phyloP scores from a whole-genome alignment of 2,113 vertebrate genomes.

The Aramus guarauna region DNA sequence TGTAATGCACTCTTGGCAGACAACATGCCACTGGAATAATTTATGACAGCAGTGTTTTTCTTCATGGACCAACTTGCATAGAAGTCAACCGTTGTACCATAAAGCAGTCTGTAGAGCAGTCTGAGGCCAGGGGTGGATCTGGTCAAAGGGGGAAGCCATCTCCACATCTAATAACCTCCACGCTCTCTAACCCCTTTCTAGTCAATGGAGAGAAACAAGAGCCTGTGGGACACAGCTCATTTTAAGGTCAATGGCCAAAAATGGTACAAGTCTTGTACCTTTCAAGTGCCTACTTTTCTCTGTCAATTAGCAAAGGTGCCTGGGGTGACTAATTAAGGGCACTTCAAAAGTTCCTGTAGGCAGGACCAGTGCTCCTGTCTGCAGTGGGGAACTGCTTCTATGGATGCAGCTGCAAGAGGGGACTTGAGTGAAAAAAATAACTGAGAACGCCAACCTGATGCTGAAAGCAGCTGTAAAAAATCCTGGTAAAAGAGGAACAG shows the following conservation, averaged over 20 bases:
- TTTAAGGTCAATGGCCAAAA: background rate
- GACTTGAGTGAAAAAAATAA: background rate
- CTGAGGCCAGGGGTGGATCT: background rate
- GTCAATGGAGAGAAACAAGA: background rate
- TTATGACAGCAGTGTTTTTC: background rate
- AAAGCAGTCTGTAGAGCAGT: background rate
- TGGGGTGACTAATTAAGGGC: background rate
- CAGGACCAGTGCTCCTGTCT: background rate
- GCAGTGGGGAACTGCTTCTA: background rate
- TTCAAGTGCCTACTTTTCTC: background rate
- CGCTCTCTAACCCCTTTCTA: background rate
- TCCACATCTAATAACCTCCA: background rate
- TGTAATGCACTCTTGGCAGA: background rate
- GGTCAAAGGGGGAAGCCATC: background rate
- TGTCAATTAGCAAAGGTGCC: background rate
- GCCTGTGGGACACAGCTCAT: background rate
- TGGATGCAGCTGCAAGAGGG: background rate
- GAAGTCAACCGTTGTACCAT: background rate
- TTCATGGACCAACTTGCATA: background rate
- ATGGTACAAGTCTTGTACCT: background rate
- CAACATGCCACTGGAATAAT: background rate
- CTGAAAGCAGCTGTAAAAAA: slow-evolving; percentile 7
- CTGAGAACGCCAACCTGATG: background rate
- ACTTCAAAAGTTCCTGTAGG: background rate
- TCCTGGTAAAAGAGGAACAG: background rate